Conservation (phyloP, 2,113 vertebrate species). For the Oceanites oceanicus region DNA sequence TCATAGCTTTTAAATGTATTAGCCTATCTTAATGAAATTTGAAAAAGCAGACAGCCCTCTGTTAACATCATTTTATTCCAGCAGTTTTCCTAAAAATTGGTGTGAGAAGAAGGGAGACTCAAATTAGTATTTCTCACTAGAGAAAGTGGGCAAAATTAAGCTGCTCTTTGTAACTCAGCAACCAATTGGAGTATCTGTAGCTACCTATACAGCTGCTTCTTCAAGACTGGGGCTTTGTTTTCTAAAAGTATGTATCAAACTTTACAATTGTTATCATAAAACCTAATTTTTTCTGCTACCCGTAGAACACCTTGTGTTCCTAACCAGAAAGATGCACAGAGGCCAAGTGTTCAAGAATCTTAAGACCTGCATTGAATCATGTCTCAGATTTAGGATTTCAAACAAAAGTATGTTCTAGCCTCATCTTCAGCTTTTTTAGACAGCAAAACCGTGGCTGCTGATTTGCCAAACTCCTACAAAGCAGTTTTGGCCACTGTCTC, state of each 20-base stretch:
- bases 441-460: not conserved
- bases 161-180: not conserved
- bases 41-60: not conserved
- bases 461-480: not conserved
- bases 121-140: not conserved
- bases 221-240: not conserved
- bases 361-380: not conserved
- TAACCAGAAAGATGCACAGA: not conserved
- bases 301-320: not conserved
- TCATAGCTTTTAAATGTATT: not conserved
- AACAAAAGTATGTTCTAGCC: not conserved
- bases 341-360: not conserved
- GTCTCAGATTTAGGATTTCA: not conserved
- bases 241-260: not conserved
- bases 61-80: not conserved
- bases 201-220: not conserved
- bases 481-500: not conserved
- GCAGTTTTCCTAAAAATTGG: not conserved
- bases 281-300: not conserved
- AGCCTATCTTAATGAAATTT: not conserved
- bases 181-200: fast-evolving
- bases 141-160: not conserved
- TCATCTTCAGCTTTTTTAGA: not conserved
- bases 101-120: not conserved
- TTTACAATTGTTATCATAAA: not conserved